Evolutionary conservation across 2,797 vertebrate genomes (phyloP).

Genomic region (Enteromius viviparus): DNA sequence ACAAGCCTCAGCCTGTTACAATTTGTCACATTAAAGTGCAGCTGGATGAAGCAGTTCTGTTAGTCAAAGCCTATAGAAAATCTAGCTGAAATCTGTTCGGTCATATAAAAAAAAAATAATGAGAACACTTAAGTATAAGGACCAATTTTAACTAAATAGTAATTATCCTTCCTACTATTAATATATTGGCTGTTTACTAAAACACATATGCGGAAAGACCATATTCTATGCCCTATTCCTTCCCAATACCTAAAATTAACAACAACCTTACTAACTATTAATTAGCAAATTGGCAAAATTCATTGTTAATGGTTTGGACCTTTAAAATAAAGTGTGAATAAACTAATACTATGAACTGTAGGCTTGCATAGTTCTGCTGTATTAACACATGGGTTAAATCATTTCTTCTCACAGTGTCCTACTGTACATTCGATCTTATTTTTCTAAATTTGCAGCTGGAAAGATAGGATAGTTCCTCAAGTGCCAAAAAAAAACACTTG

Average conservation of each 20-base stretch:
- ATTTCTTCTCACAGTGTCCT: background rate
- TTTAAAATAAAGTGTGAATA: background rate
- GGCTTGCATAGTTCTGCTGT: background rate
- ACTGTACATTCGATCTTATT: background rate
- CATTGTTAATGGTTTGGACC: background rate
- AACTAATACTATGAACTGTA: background rate
- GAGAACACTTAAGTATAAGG: background rate
- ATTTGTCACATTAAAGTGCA: background rate
- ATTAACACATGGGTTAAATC: background rate
- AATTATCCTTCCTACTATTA: background rate
- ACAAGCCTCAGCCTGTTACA: slow-evolving; percentile 38
- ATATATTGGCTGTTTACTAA: background rate
- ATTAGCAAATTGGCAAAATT: background rate
- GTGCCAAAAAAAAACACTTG: background rate
- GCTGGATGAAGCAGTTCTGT: background rate
- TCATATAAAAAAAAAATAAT: background rate
- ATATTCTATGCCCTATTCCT: background rate
- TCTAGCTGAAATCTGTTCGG: background rate
- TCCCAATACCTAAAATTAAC: background rate
- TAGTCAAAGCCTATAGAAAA: slow-evolving; percentile 1
- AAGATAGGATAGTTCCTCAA: background rate
- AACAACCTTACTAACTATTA: background rate
- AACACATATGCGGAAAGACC: background rate
- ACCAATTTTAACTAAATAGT: background rate
- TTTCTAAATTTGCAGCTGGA: no score